A percentile compares a stretch with the other conserved stretches of the same genome.
These are phyloP conservation scores for Apodemia hepburni DNA, from an alignment of 2,888 invertebrate genomes.

Conservation along the genomic window DNA sequence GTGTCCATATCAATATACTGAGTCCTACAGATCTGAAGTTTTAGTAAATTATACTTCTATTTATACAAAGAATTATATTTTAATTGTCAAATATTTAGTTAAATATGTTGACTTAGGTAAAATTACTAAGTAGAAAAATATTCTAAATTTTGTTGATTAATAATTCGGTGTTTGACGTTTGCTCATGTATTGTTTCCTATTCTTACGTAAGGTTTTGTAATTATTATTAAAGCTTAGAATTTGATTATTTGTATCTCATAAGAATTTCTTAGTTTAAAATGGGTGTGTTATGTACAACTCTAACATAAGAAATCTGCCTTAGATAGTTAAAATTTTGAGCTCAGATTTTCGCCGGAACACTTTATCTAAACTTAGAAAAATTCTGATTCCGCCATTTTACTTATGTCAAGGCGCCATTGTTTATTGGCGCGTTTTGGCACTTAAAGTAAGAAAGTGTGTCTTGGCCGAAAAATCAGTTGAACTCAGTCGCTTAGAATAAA, in stretches of 20 bases:
- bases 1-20: background rate
- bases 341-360: too few species aligned
- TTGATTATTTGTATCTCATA: background rate
- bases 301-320: too few species aligned
- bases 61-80: conserved; percentile 2
- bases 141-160: conserved; percentile 24
- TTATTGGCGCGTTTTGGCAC: too few species aligned
- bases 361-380: too few species aligned
- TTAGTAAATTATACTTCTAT: conserved; percentile 3
- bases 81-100: background rate
- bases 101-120: conserved; percentile 14
- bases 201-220: conserved; percentile 5
- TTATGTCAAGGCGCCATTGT: too few species aligned
- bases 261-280: background rate
- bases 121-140: conserved; percentile 23
- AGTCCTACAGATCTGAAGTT: conserved; percentile 8
- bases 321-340: too few species aligned
- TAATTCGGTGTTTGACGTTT: conserved; percentile 31
- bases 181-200: conserved; percentile 61
- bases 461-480: too few species aligned
- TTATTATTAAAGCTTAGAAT: background rate
- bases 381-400: too few species aligned
- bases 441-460: too few species aligned
- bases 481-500: too few species aligned
- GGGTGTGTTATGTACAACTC: too few species aligned